phyloP scores from a whole-genome alignment of 2,888 invertebrate species.

The Leptothorax acervorum region DNA sequence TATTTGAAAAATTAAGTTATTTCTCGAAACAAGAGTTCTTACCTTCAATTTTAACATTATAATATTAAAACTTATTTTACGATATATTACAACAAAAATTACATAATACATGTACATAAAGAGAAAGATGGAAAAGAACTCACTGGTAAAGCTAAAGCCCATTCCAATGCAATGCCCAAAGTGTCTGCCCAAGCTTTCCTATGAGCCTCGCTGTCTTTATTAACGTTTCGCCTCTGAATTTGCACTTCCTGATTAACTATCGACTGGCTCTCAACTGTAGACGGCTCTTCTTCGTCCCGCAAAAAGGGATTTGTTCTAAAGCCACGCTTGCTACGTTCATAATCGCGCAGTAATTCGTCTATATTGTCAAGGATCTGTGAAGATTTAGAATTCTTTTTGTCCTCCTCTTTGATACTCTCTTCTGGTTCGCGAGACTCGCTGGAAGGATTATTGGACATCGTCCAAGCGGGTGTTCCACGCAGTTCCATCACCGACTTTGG shows the following conservation, averaged over 20 bases:
- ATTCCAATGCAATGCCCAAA: slow-evolving; percentile 93
- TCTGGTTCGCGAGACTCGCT: slow-evolving; percentile 33
- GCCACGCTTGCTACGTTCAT: slow-evolving; percentile 81
- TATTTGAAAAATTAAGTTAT: background rate
- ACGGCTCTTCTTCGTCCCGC: slow-evolving; percentile 69
- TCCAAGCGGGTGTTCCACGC: slow-evolving; percentile 54
- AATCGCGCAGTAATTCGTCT: slow-evolving; percentile 81
- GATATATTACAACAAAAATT: background rate
- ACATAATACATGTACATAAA: no score
- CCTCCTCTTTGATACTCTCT: slow-evolving; percentile 14
- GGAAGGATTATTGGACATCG: slow-evolving; percentile 46
- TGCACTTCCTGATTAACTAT: slow-evolving; percentile 84
- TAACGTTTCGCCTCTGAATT: slow-evolving; percentile 89
- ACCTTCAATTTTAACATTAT: background rate
- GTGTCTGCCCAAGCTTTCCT: slow-evolving; percentile 94
- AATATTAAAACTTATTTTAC: background rate
- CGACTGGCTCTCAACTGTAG: slow-evolving; percentile 41
- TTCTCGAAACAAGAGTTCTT: background rate
- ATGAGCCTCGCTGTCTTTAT: slow-evolving; percentile 95
- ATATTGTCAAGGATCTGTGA: slow-evolving; percentile 73
- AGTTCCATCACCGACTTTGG: slow-evolving; percentile 81
- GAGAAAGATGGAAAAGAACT: slow-evolving; percentile 54
- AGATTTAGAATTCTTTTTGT: slow-evolving; percentile 48
- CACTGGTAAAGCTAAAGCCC: slow-evolving; percentile 89
- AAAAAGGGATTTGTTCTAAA: slow-evolving; percentile 83